These are phyloP conservation scores for Paracentrotus lividus DNA, from an alignment of 53 echinoderm and acorn worm species.

Conservation along the genomic window DNA sequence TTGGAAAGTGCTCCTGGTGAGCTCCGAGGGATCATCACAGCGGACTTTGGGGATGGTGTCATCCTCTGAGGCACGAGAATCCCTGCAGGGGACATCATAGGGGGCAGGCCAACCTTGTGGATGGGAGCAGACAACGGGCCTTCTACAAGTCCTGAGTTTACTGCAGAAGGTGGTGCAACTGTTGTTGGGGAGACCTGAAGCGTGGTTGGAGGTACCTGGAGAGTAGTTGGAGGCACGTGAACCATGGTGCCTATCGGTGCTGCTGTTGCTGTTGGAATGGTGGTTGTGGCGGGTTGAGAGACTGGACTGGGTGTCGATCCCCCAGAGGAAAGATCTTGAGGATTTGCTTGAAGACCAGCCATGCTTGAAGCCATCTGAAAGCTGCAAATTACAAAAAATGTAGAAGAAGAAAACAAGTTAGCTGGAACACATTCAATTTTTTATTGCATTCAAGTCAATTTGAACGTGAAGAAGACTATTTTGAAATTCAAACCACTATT, in stretches of 20 bases:
- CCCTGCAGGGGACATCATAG: not conserved
- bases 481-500: too few species aligned
- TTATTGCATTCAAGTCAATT: too few species aligned
- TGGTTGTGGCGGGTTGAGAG: not conserved
- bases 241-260: too few species aligned
- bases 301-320: constrained; percentile 17
- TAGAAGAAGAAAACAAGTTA: too few species aligned
- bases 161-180: not conserved
- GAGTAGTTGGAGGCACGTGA: not conserved
- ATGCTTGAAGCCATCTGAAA: not conserved
- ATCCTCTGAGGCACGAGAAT: not conserved
- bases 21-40: constrained; percentile 21
- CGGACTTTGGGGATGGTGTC: constrained; percentile 17
- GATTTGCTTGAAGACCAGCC: constrained; percentile 54
- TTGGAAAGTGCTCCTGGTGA: constrained; percentile 1
- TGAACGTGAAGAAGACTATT: too few species aligned
- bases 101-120: constrained; percentile 23
- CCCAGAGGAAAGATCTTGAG: constrained; percentile 50
- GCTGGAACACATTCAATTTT: too few species aligned
- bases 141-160: constrained; percentile 39
- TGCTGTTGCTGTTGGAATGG: not conserved
- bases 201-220: not conserved
- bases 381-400: not conserved
- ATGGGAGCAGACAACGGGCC: constrained; percentile 49
- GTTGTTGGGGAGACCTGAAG: not conserved